These are phyloP conservation scores for Periophthalmodon schlosseri DNA, from an alignment of 2,113 vertebrate genomes.

Conservation along the genomic window DNA sequence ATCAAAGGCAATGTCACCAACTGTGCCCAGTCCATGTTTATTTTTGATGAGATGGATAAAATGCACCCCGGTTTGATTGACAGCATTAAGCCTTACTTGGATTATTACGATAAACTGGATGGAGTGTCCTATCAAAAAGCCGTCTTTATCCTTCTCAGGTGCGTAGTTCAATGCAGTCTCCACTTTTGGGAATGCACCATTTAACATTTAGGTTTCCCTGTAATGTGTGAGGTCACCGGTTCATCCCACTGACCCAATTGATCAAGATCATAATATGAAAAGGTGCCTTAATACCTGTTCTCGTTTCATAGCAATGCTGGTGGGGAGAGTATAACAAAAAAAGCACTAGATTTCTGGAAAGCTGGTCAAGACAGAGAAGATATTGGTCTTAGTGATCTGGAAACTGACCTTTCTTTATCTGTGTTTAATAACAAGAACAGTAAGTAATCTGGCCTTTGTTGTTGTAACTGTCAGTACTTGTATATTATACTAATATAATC, in stretches of 20 bases:
- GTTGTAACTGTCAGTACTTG: neutral
- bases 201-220: neutral
- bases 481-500: too few relatives aligned
- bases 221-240: neutral
- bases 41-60: constrained; percentile 98
- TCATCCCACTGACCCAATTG: neutral
- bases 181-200: neutral
- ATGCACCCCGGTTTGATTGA: constrained; percentile 91
- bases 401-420: constrained; percentile 77
- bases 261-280: neutral
- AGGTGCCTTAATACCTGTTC: neutral
- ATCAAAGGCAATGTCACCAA: constrained; percentile 86
- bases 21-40: constrained; percentile 87
- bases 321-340: constrained; percentile 84
- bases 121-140: constrained; percentile 88
- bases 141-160: constrained; percentile 98
- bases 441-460: constrained; percentile 69
- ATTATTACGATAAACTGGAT: constrained; percentile 86
- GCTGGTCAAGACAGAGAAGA: constrained; percentile 82
- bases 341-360: constrained; percentile 85
- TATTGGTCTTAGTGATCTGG: constrained; percentile 87
- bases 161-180: neutral
- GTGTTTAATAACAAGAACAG: constrained; percentile 93
- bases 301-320: constrained; percentile 84
- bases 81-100: constrained; percentile 90